Base-by-base conservation (phyloP, 2,113 vertebrate genomes). In the Poicephalus gulielmi region DNA sequence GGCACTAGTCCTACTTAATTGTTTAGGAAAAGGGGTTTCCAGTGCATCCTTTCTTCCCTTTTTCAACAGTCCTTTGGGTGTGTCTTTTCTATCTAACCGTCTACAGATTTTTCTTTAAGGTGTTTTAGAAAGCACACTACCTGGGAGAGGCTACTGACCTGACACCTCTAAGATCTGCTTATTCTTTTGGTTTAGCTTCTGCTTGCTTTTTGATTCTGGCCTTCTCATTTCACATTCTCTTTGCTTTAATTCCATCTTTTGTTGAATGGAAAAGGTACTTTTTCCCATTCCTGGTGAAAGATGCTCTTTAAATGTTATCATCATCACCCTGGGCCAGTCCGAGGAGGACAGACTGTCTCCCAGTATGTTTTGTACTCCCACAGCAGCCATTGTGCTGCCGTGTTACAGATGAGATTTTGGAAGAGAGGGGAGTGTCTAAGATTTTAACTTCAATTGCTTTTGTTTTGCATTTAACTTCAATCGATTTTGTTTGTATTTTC, bases 401-500 rank as follows among this genome's bases (percentile, higher is more conserved):
- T 7, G 13, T 90, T 93, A 77, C 52, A 91, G 50, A 60, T 93
- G 87, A 95, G 69, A 33, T 80, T 78, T 80, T 87, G 59, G 50
- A 84, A 86, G 43, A 60, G 11, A 24, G 16, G 24, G 59, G n/a
- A 77, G 5, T 35, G n/a, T 71, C 25, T 37, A 79, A 75, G 68
- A 50, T 60, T 73, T 39, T 25, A 60, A 69, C 43, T 67, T 73
- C 9, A 53, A 59, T 46, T 86, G 43, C 41, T 92, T 93, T 93
- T 91, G 43, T 83, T 90, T 94, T 59, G 13, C 33, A 57, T 77
- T 35, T 28, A 60, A 71, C 37, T 64, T 73, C 9, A 50, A 59
- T 43, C 79, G 28, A 63, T 93, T 93, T 93, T 91, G 50, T 83
- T 90, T 94, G 49, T 22, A 47, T 88, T 94, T 94, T 75, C 43